Evolutionary conservation across 2,797 vertebrate species (phyloP).

Genomic region (Coregonus sp.): DNA sequence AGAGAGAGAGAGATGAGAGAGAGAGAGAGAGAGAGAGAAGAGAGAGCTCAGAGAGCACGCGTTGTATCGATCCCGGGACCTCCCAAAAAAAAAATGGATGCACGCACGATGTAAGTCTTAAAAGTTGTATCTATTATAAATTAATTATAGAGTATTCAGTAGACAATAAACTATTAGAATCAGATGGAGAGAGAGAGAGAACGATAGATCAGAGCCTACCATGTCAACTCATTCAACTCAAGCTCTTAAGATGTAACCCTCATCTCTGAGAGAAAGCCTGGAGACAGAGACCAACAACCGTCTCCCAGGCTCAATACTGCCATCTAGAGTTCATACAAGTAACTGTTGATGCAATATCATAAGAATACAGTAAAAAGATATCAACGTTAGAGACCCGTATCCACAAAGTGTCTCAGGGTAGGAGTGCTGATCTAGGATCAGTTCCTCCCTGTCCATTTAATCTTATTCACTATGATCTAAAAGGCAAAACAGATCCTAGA

Average conservation of each 20-base stretch:
- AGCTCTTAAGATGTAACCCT: slow-evolving; percentile 37
- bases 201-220: slow-evolving; percentile 59
- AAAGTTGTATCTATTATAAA: no score
- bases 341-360: background rate
- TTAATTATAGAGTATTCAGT: slow-evolving; percentile 20
- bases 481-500: no score
- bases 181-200: slow-evolving; percentile 67
- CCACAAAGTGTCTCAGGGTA: background rate
- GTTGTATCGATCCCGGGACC: no score
- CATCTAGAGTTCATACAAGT: slow-evolving; percentile 55
- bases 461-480: background rate
- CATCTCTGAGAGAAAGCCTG: background rate
- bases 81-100: no score
- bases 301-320: slow-evolving; percentile 52
- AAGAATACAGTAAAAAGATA: background rate
- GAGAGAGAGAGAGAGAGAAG: no score
- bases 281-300: background rate
- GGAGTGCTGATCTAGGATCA: background rate
- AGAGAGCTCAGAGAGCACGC: no score
- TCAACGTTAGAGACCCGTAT: background rate
- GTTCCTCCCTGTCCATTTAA: background rate
- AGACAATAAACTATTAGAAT: slow-evolving; percentile 63
- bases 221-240: slow-evolving; percentile 53
- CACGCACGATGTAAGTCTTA: no score
- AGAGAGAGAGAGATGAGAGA: no score